A percentile compares a stretch with the other conserved stretches of the same genome.
These are phyloP conservation scores for Anoncus sp. DNA, from an alignment of 2,888 invertebrate genomes.

Conservation along the genomic window DNA sequence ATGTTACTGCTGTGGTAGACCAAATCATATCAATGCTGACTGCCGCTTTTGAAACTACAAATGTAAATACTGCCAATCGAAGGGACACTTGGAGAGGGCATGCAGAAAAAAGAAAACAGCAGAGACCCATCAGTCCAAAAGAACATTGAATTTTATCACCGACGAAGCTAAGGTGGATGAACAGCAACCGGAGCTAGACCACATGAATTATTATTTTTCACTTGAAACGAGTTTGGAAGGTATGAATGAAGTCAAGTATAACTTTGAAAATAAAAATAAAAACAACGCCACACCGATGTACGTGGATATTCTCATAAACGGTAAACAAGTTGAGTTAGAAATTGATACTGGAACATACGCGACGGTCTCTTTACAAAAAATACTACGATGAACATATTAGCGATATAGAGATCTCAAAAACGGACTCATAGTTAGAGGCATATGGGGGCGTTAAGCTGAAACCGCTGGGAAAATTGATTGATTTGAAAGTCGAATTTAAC, in stretches of 20 bases:
- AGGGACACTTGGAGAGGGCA: slow-evolving; percentile 22
- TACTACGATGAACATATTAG: background rate
- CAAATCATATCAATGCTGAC: slow-evolving; percentile 5
- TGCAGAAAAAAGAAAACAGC: slow-evolving; percentile 19
- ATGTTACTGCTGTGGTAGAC: slow-evolving; percentile 39
- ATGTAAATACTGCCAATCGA: slow-evolving; percentile 15
- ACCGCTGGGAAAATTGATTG: slow-evolving; percentile 42
- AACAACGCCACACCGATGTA: slow-evolving; percentile 3
- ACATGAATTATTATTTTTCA: slow-evolving; percentile 14
- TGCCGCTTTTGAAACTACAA: slow-evolving; percentile 25
- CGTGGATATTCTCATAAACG: background rate
- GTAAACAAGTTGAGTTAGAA: background rate
- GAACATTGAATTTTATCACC: background rate
- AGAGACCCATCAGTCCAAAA: slow-evolving; percentile 1
- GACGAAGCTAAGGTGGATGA: slow-evolving; percentile 1
- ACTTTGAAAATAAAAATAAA: background rate
- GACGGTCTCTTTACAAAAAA: no score
- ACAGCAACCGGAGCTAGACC: background rate
- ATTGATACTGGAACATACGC: no score
- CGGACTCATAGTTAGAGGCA: slow-evolving; percentile 28
- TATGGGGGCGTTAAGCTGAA: slow-evolving; percentile 33
- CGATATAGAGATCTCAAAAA: slow-evolving; percentile 13
- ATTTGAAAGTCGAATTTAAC: slow-evolving; percentile 38
- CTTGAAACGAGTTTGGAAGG: slow-evolving; percentile 3
- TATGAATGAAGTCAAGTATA: slow-evolving; percentile 11